A percentile compares a stretch with the other conserved stretches of the same genome.
Conservation (phyloP, 1,140 invertebrate genomes). For the Drosophila tropicalis region DNA sequence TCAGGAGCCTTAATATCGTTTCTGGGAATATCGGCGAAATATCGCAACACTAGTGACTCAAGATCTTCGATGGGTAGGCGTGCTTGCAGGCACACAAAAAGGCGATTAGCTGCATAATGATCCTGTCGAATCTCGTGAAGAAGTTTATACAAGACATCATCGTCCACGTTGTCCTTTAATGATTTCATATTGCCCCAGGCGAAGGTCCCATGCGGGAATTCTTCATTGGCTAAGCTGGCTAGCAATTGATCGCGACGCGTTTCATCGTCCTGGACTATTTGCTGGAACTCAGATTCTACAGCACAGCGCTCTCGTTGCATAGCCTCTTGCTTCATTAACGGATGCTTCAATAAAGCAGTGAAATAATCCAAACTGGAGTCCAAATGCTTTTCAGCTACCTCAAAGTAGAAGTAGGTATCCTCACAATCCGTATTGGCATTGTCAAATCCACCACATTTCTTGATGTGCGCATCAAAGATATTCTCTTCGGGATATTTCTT, state of each 20-base stretch:
- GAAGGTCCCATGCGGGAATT: conserved; percentile 91
- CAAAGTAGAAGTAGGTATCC: conserved; percentile 94
- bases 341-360: conserved; percentile 94
- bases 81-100: conserved; percentile 93
- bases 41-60: conserved; percentile 86
- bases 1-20: conserved; percentile 86
- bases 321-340: conserved; percentile 92
- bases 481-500: conserved; percentile 93
- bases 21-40: conserved; percentile 87
- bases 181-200: conserved; percentile 93
- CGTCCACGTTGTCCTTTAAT: conserved; percentile 88
- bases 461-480: conserved; percentile 92
- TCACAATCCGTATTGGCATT: conserved; percentile 94
- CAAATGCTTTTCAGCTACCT: conserved; percentile 91
- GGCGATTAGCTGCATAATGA: conserved; percentile 95
- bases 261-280: conserved; percentile 75
- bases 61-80: conserved; percentile 90
- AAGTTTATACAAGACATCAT: conserved; percentile 86
- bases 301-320: conserved; percentile 96
- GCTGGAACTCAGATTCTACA: conserved; percentile 90
- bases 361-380: conserved; percentile 91
- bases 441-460: conserved; percentile 90
- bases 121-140: conserved; percentile 91
- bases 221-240: conserved; percentile 86
- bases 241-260: conserved; percentile 88